A percentile compares a stretch with the other conserved stretches of the same genome.
Conservation (phyloP, 2,113 vertebrate species). For the cattle (Bos taurus) region DNA sequence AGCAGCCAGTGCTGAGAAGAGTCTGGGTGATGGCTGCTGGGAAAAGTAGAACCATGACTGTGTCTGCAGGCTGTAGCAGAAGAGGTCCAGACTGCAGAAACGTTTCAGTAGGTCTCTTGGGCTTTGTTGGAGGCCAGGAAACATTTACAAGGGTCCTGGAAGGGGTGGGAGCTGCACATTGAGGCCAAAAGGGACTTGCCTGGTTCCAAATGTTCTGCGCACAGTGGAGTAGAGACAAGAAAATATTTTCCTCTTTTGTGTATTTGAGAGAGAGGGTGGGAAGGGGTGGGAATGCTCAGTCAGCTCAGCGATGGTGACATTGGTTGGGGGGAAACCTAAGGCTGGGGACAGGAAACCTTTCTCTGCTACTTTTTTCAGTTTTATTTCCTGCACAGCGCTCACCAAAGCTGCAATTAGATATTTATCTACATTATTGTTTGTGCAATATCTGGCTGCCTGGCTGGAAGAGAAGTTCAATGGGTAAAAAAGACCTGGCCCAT, state of each 20-base stretch:
- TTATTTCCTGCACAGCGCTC: not conserved
- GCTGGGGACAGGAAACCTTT: not conserved
- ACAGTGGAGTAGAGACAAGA: not conserved
- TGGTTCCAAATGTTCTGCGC: not conserved
- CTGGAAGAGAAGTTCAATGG: not conserved
- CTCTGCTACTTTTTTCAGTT: not conserved
- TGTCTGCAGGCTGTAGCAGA: not conserved
- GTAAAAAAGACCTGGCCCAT: not conserved
- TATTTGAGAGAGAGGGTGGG: not conserved
- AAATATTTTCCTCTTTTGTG: not conserved
- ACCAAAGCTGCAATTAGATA: not conserved
- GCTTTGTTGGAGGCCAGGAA: not conserved
- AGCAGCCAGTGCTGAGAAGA: not conserved
- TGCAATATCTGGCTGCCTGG: not conserved
- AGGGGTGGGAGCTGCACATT: not conserved
- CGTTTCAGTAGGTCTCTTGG: not conserved
- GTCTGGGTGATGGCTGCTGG: not conserved
- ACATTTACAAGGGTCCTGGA: not conserved
- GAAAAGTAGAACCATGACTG: not conserved
- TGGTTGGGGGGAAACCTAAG: not conserved
- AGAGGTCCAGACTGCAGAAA: not conserved
- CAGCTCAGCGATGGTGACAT: not conserved
- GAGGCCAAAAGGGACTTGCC: not conserved
- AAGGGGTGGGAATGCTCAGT: not conserved
- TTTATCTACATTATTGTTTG: not conserved